Base-by-base conservation (phyloP, 37 sponge, comb jelly and placozoan species). In the Sycon ciliatum region DNA sequence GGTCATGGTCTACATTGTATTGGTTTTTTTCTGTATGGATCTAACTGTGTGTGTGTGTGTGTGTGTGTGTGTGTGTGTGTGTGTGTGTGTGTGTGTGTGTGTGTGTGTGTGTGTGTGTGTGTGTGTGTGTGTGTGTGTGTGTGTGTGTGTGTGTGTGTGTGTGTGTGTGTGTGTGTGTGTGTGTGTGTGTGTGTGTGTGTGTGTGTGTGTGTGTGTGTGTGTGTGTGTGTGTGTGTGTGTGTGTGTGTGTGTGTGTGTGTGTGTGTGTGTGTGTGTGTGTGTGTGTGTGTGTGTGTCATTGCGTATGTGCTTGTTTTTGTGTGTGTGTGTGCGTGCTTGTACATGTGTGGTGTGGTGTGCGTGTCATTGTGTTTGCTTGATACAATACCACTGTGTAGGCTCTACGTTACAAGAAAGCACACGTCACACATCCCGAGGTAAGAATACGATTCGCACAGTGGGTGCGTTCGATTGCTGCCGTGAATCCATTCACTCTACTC, bases 391-490 rank as follows among this genome's bases (percentile, higher is more conserved):
- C 0, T 4, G 1, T 63, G 0, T 37, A 86, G 86, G 94, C 80
- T 37, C 77, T 98, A 0, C 57, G 99, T 11, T 98, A 93, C 86
- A 98, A 98, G 80, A 98, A 93, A 74, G 99, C 99, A 7, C 99
- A 98, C 56, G 94, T 98, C 13, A 98, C 99, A 11, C 99, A 98
- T 76, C 99, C 99, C 3, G 99, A 91, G 76, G 85, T 84, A 78
- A 31, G 23, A n/a, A n/a, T n/a, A n/a, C n/a, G n/a, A n/a, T n/a
- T n/a, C n/a, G n/a, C n/a, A n/a, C n/a, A n/a, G n/a, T n/a, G n/a
- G n/a, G n/a, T n/a, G n/a, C n/a, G n/a, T n/a, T n/a, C n/a, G n/a
- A n/a, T n/a, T n/a, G n/a, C n/a, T n/a, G n/a, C n/a, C n/a, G n/a
- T n/a, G n/a, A n/a, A n/a, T n/a, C n/a, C n/a, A n/a, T n/a, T n/a